These are phyloP conservation scores for Charanyca ferruginea DNA, from an alignment of 2,888 invertebrate genomes.

Conservation along the genomic window DNA sequence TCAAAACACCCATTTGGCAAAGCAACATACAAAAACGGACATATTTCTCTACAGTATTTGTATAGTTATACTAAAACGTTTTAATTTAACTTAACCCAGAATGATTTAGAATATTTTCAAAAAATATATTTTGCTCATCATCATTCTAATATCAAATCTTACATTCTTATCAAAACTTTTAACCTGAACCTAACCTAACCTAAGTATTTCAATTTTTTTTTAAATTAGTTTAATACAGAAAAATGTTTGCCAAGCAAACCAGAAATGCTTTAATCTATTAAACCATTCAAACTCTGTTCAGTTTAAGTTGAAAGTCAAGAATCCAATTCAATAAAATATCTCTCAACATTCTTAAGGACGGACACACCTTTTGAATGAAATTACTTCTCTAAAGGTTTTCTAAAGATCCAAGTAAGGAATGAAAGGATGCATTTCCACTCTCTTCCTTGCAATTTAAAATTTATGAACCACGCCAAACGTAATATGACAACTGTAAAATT, in stretches of 20 bases:
- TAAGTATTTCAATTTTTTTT: too few species aligned
- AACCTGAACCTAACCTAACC: too few species aligned
- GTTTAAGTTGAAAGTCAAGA: conserved; percentile 10
- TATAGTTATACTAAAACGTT: too few species aligned
- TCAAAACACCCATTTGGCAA: too few species aligned
- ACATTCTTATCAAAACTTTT: too few species aligned
- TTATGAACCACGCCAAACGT: conserved; percentile 1
- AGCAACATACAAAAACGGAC: too few species aligned
- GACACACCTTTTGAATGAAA: conserved; percentile 29
- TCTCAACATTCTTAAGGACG: neutral
- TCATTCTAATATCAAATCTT: too few species aligned
- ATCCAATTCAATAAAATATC: conserved; percentile 10
- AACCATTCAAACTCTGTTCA: neutral
- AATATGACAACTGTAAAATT: conserved; percentile 16
- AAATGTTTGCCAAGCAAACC: neutral
- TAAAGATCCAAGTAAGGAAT: conserved; percentile 7
- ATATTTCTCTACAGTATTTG: too few species aligned
- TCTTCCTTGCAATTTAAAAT: conserved; percentile 40
- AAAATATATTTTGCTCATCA: too few species aligned
- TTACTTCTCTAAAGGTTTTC: conserved; percentile 28
- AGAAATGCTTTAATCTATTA: neutral
- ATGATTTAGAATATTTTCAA: too few species aligned
- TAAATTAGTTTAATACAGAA: too few species aligned
- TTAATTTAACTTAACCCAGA: too few species aligned
- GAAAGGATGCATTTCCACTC: conserved; percentile 35